Base-by-base conservation (phyloP, 2,797 vertebrate genomes). In the Aselliscus stoliczkanus region DNA sequence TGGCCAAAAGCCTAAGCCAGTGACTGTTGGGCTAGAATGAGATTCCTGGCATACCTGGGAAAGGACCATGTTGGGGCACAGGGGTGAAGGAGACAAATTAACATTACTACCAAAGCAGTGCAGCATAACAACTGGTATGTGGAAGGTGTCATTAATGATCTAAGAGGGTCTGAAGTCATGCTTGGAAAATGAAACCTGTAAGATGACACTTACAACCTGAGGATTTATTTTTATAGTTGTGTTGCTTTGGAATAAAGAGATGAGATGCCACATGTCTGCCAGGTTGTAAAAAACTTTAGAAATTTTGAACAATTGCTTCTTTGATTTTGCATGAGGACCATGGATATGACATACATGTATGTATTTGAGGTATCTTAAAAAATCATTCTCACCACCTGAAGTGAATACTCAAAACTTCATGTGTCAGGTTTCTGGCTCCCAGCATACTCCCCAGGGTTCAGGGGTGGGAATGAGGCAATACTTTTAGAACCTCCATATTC, bases 211-310 rank as follows among this genome's bases (percentile, higher is more conserved):
- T 88, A 79, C 9, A 79, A 93, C 60, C 80, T 82, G 79, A 89
- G 77, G 82, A 95, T 96, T 98, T 94, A 89, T 95, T 97, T 84
- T 97, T 96, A 97, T 17, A 79, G 18, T 92, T 96, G 67, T 95
- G 77, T 91, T 97, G 76, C 64, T 94, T 95, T 52, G 88, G 82
- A 95, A 96, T 92, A 81, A 92, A 97, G 86, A 96, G 93, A 92
- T 82, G 86, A 97, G 50, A 70, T 75, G 52, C 34, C 90, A 50
- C 5, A 56, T 82, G 95, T 96, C 93, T 98, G 77, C 93, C 95
- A 94, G 86, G 93, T 94, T 97, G 93, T 95, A 62, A 90, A 95
- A 87, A 81, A 27, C 72, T 95, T 96, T 86, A 79, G 80, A 96
- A 97, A 90, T 95, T 94, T 91, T 87, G 27, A 96, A 76, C 64